These are phyloP conservation scores for Acyrthosiphon pisum DNA, from an alignment of 1,140 invertebrate species.

Conservation along the genomic window DNA sequence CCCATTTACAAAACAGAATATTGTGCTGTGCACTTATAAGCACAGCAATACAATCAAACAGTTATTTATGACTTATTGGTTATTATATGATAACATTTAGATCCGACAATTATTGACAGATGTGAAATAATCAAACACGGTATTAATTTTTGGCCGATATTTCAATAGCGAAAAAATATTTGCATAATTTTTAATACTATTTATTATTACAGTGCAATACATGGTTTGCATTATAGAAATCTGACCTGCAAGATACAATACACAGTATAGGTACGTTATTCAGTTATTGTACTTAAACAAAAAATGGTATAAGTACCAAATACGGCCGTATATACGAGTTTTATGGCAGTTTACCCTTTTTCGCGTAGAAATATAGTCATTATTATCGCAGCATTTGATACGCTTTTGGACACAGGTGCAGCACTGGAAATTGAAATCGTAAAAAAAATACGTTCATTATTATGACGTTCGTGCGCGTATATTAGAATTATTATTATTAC, in stretches of 20 bases:
- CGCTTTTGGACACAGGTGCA: slow-evolving; percentile 39
- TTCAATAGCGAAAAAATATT: background rate
- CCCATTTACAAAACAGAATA: background rate
- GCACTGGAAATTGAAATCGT: background rate
- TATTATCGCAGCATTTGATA: slow-evolving; percentile 15
- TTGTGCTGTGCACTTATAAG: background rate
- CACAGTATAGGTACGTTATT: background rate
- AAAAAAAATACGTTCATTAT: background rate
- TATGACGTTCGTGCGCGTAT: background rate
- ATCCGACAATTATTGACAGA: too few species aligned
- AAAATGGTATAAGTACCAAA: background rate
- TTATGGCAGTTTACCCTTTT: slow-evolving; percentile 17
- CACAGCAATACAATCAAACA: background rate
- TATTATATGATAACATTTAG: background rate
- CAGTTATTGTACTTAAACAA: background rate
- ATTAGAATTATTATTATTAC: background rate
- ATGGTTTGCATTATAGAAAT: background rate
- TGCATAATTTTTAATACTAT: background rate
- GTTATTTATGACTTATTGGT: background rate
- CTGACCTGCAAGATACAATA: background rate
- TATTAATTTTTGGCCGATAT: background rate
- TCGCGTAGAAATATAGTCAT: background rate
- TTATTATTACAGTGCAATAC: background rate
- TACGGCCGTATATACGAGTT: background rate
- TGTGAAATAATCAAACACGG: background rate